Conservation (phyloP, 2,888 invertebrate species). For the Sympetrum striolatum region DNA sequence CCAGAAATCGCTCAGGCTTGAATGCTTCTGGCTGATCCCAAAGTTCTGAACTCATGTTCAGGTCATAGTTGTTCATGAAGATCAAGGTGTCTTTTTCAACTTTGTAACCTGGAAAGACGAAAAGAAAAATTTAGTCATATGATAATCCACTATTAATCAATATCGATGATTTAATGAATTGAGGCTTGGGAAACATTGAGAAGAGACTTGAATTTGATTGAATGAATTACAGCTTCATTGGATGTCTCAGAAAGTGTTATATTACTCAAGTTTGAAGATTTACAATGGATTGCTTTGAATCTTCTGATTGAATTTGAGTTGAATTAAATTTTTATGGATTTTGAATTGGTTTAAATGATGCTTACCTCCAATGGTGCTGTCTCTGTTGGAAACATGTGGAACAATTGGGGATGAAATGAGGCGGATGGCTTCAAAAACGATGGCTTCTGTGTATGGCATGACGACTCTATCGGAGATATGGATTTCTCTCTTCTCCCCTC, state of each 20-base stretch:
- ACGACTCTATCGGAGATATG: slow-evolving; percentile 60
- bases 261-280: neutral
- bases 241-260: neutral
- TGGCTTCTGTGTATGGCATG: slow-evolving; percentile 69
- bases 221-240: neutral
- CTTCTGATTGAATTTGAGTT: no score
- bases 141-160: no score
- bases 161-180: neutral
- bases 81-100: slow-evolving; percentile 70
- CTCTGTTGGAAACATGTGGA: slow-evolving; percentile 70
- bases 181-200: neutral
- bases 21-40: slow-evolving; percentile 69
- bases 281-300: neutral
- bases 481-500: slow-evolving; percentile 51
- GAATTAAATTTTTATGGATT: no score
- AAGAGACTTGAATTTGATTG: neutral
- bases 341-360: slow-evolving; percentile 8
- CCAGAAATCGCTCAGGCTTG: slow-evolving; percentile 68
- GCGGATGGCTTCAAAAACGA: slow-evolving; percentile 68
- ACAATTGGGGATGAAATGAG: slow-evolving; percentile 72
- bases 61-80: slow-evolving; percentile 72
- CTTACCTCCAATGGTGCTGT: slow-evolving; percentile 69
- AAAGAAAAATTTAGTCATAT: neutral
- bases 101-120: slow-evolving; percentile 62
- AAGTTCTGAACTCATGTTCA: slow-evolving; percentile 68